Conservation (phyloP, 2,113 vertebrate species). For the Amblyopsis rosae region DNA sequence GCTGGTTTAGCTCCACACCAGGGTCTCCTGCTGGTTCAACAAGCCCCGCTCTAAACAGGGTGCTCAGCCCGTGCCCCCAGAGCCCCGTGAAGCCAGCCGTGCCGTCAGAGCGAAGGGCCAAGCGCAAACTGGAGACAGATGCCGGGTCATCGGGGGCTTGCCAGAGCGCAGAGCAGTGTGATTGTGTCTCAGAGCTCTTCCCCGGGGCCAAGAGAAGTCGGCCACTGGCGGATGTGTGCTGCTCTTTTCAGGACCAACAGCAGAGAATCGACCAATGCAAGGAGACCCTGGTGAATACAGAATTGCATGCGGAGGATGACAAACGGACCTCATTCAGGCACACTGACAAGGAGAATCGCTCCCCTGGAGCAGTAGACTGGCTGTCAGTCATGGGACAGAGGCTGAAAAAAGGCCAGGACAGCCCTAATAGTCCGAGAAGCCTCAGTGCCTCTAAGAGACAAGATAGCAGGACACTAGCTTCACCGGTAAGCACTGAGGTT, state of each 20-base stretch:
- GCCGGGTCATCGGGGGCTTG: constrained; percentile 66
- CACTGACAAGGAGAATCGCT: constrained; percentile 87
- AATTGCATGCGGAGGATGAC: constrained; percentile 32
- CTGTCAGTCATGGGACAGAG: constrained; percentile 85
- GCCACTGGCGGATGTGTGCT: constrained; percentile 70
- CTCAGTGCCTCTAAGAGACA: constrained; percentile 70
- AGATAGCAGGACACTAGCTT: constrained; percentile 66
- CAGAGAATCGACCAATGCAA: constrained; percentile 37
- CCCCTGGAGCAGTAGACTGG: constrained; percentile 83
- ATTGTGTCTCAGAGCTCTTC: constrained; percentile 81
- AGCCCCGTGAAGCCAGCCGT: constrained; percentile 42
- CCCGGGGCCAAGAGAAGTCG: constrained; percentile 75
- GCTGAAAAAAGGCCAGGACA: constrained; percentile 67
- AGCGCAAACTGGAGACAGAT: constrained; percentile 86
- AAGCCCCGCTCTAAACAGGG: constrained; percentile 69
- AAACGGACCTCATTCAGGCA: constrained; percentile 35
- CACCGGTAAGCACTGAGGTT: constrained; percentile 63
- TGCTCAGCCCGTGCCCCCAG: constrained; percentile 80
- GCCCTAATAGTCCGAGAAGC: constrained; percentile 55
- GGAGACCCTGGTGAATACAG: constrained; percentile 24
- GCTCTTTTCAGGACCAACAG: constrained; percentile 45
- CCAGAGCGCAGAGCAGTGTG: constrained; percentile 67
- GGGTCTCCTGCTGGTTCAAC: constrained; percentile 60
- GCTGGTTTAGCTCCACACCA: constrained; percentile 81
- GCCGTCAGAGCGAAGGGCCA: constrained; percentile 78